Percentiles rank a stretch among this genome's conserved stretches.
phyloP scores from a whole-genome alignment of 2,888 invertebrate genomes.

The Coelinius sp. region DNA sequence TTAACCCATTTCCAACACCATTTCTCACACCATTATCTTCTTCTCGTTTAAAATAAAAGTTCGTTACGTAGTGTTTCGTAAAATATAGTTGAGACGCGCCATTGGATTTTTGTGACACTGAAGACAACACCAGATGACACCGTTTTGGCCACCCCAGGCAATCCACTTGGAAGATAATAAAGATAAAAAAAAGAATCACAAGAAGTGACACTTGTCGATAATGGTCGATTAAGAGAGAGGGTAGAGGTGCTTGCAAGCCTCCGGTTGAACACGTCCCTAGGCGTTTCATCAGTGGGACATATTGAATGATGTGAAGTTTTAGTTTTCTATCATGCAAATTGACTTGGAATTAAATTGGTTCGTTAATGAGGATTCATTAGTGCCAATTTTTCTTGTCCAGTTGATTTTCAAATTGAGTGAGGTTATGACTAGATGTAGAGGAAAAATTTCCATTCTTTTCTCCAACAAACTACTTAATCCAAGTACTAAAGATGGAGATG shows the following conservation, averaged over 20 bases:
- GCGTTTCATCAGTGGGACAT: neutral
- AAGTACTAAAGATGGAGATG: too few relatives aligned
- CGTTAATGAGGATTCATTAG: slow-evolving; percentile 6
- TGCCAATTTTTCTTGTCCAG: neutral
- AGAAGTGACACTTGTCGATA: slow-evolving; percentile 34
- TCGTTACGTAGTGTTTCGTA: neutral
- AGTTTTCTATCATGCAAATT: slow-evolving; percentile 30
- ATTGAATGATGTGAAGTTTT: neutral
- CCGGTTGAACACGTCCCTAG: slow-evolving; percentile 1
- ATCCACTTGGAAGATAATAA: neutral
- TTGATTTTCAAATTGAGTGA: too few relatives aligned
- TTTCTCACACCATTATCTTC: neutral
- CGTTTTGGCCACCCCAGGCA: neutral
- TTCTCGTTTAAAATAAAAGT: neutral
- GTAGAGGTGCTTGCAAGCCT: neutral
- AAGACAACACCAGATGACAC: neutral
- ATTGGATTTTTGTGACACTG: neutral
- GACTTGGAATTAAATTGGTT: slow-evolving; percentile 25
- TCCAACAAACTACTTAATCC: too few relatives aligned
- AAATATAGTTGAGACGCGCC: neutral
- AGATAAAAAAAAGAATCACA: neutral
- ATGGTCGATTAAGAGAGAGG: slow-evolving; percentile 32
- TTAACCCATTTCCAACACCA: neutral
- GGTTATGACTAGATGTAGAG: too few relatives aligned
- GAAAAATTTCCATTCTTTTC: too few relatives aligned